Base-by-base conservation (phyloP, 1,140 invertebrate species). In the Dermatophagoides farinae region DNA sequence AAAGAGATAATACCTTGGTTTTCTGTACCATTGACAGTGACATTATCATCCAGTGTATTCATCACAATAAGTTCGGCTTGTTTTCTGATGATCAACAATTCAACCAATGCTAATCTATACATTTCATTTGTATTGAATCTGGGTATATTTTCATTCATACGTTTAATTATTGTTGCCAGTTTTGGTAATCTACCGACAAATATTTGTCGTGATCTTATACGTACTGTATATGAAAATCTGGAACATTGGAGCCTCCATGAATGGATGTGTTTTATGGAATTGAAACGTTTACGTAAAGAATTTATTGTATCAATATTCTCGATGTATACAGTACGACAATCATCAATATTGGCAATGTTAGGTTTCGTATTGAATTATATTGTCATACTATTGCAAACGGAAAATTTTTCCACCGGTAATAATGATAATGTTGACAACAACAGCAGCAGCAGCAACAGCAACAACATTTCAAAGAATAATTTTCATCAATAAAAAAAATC, bases 331-430 rank as follows among this genome's bases (percentile, higher is more conserved):
- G 31, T 55, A 12, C 12, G 31, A 50, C 53, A 55, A 25, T 55
- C 53, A 14, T 14, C 53, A 6, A 55, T 55, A 16, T 25, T 55
- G n/a, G 12, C 53, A 39, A 44, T 55, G 38, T 23, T 55, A 14
- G 53, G 53, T n/a, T 55, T 55, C 39, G 53, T 31, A 39, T 23
- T 55, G 10, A 55, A 38, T 23, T 55, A 55, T 25, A 55, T 55
- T 55, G 53, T 55, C 16, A 23, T 44, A 5, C 12, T 50, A 25
- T 50, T 50, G 12, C 47, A 50, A 25, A 50, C 47, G 12, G 47
- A 50, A 50, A 50, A 23, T 50, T 50, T 31, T 31, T 31, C 31
- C 31, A 31, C 31, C 8, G 31, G 31, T 4, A 31, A 31, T 31
- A 8, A 31, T 31, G 8, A 31, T 31, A 31, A 31, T 31, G 8